These are phyloP conservation scores for Dunckerocampus dactyliophorus DNA, from an alignment of 2,113 vertebrate species.

Conservation along the genomic window DNA sequence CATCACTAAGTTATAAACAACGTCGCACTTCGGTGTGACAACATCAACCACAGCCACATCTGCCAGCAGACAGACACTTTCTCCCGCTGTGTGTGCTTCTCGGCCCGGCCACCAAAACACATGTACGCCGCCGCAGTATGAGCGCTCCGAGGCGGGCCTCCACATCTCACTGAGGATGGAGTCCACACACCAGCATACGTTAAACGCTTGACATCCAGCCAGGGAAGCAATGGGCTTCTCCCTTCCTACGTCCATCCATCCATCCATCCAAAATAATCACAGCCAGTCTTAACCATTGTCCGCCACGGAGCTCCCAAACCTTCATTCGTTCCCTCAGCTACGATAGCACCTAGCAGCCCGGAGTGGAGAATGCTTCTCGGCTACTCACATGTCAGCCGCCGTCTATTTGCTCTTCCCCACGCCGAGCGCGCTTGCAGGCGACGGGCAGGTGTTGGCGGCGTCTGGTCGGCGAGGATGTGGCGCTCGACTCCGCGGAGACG, in stretches of 20 bases:
- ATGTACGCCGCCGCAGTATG: conserved; percentile 33
- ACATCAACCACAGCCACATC: conserved; percentile 9
- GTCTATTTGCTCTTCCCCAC: conserved; percentile 45
- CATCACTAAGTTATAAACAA: not conserved
- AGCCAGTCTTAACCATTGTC: not conserved
- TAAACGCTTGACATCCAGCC: conserved; percentile 17
- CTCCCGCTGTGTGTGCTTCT: not conserved
- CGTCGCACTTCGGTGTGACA: not conserved
- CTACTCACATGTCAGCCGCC: conserved; percentile 78
- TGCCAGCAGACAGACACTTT: not conserved
- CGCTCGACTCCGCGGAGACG: conserved; percentile 46
- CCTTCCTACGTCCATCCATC: conserved; percentile 12
- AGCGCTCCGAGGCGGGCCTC: conserved; percentile 59
- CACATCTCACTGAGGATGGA: conserved; percentile 53
- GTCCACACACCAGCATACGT: conserved; percentile 24
- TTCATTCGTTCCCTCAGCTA: not conserved
- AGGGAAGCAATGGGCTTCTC: conserved; percentile 14
- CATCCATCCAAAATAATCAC: not conserved
- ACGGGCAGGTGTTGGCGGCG: conserved; percentile 40
- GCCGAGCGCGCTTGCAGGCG: conserved; percentile 56
- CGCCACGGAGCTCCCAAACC: too few relatives aligned
- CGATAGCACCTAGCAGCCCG: conserved; percentile 34
- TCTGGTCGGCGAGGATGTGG: conserved; percentile 39
- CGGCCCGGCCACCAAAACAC: conserved; percentile 7
- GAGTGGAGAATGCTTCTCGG: conserved; percentile 54